Evolutionary conservation across 2,113 vertebrate genomes (phyloP).

Genomic region (Gorilla gorilla): DNA sequence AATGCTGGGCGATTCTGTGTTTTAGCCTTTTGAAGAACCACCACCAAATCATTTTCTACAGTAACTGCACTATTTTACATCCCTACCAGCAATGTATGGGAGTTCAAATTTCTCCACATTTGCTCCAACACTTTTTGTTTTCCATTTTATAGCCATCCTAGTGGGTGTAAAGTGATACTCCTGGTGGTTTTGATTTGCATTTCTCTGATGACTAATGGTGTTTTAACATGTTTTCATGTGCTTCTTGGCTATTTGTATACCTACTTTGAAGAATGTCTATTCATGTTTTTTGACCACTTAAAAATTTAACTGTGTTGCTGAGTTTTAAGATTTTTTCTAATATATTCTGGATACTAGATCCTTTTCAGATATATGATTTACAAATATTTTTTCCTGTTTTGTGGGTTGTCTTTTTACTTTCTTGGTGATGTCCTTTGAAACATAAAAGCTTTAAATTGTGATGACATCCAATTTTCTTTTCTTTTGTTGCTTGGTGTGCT

Average conservation of each 20-base stretch:
- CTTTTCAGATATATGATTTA: background rate
- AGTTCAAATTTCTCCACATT: background rate
- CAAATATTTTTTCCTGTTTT: slow-evolving; percentile 23
- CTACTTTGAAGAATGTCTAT: background rate
- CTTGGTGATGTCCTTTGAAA: background rate
- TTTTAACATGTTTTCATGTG: background rate
- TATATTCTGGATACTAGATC: background rate
- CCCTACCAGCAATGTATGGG: background rate
- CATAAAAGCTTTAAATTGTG: background rate
- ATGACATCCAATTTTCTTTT: background rate
- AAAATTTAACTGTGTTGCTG: background rate
- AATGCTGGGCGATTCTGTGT: background rate
- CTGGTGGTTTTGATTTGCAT: background rate
- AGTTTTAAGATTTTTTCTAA: background rate
- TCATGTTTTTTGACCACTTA: background rate
- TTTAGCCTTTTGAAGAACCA: background rate
- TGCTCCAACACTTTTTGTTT: background rate
- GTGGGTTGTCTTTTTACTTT: background rate
- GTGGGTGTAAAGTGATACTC: background rate
- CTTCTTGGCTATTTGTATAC: background rate
- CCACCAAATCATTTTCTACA: background rate
- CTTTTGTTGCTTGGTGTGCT: background rate
- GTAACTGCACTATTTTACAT: background rate
- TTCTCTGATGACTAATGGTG: background rate
- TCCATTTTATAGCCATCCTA: background rate